Percentiles rank a stretch among this genome's conserved stretches.
phyloP scores from a whole-genome alignment of 64 coral and sea anemone species.

The Montipora capricornis region DNA sequence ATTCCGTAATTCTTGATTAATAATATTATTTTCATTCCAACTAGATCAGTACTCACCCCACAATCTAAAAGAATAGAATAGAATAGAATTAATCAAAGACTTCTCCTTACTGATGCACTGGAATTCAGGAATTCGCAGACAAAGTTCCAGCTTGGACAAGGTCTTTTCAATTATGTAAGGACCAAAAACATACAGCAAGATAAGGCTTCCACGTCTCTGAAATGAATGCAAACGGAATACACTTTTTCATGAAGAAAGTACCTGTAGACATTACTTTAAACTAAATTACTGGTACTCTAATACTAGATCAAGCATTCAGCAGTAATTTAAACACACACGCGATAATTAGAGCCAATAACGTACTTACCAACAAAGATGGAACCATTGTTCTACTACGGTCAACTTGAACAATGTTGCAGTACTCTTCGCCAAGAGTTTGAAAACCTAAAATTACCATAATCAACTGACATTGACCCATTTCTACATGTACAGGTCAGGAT shows the following conservation, averaged over 20 bases:
- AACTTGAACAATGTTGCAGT: conserved; percentile 98
- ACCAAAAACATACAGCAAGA: conserved; percentile 73
- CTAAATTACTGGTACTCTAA: no score
- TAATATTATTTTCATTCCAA: no score
- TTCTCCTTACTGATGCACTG: conserved; percentile 38
- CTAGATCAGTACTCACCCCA: no score
- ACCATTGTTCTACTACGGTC: conserved; percentile 72
- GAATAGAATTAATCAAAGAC: no score
- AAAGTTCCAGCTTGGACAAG: conserved; percentile 54
- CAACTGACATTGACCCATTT: no score
- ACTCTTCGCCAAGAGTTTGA: conserved; percentile 98
- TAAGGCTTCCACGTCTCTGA: conserved; percentile 74
- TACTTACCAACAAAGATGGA: conserved; percentile 34
- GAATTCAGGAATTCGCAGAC: conserved; percentile 19
- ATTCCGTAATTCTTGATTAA: no score
- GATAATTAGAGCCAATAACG: no score
- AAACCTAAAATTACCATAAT: conserved; percentile 57
- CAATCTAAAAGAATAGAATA: no score
- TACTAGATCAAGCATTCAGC: no score
- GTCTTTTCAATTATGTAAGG: conserved; percentile 85
- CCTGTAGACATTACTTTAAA: neutral
- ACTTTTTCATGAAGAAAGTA: no score
- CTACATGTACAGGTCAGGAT: neutral
- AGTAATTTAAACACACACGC: no score
- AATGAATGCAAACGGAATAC: conserved; percentile 14